A percentile compares a stretch with the other conserved stretches of the same genome.
Conservation (phyloP, 2,113 vertebrate genomes). For the Lagenorhynchus albirostris region DNA sequence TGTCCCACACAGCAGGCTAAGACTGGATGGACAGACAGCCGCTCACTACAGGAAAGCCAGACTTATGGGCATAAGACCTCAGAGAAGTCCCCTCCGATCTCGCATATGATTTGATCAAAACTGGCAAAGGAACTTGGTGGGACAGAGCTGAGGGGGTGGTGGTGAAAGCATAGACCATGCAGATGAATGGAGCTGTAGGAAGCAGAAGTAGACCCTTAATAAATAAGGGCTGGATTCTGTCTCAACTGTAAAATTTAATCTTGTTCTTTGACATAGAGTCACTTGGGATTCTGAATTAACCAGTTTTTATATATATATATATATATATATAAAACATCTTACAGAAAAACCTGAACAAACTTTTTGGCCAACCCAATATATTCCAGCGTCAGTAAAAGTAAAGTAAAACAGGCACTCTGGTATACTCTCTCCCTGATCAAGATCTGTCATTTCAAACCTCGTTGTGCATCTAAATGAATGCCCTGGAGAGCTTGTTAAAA, state of each 20-base stretch:
- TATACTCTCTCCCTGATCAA: neutral
- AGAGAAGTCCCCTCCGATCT: neutral
- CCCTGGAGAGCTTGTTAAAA: neutral
- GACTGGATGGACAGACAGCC: neutral
- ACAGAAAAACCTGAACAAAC: no score
- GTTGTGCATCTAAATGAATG: neutral
- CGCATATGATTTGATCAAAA: neutral
- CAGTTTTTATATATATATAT: neutral
- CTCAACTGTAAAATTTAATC: slow-evolving; percentile 7
- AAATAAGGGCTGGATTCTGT: neutral
- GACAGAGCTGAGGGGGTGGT: neutral
- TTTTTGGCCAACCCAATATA: no score
- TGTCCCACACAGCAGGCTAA: neutral
- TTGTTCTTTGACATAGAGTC: neutral
- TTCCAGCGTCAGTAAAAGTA: neutral
- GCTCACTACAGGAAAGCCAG: neutral
- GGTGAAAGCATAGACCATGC: neutral
- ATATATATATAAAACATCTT: no score
- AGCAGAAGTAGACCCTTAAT: neutral
- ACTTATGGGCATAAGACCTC: neutral
- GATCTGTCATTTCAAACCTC: neutral
- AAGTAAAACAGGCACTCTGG: neutral
- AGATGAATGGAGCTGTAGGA: neutral
- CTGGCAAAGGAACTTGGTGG: neutral
- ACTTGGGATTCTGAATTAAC: neutral